Percentiles rank a stretch among this genome's conserved stretches.
phyloP scores from a whole-genome alignment of 2,113 vertebrate genomes.

The Megaleporinus macrocephalus region DNA sequence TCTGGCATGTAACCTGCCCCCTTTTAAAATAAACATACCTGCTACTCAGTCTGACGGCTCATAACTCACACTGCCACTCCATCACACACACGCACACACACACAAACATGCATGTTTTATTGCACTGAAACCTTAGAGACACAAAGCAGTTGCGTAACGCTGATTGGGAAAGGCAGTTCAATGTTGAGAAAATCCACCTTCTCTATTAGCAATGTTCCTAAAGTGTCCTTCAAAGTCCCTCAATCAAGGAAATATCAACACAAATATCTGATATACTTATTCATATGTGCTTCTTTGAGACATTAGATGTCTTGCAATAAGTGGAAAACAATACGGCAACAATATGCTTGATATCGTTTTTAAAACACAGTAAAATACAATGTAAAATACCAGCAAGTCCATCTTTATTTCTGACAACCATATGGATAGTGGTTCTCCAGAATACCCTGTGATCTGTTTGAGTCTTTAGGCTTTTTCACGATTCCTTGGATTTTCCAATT shows the following conservation, averaged over 20 bases:
- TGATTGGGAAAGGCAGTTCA: not conserved
- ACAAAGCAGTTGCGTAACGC: not conserved
- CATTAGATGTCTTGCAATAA: too few relatives aligned
- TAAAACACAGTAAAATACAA: too few relatives aligned
- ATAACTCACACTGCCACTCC: constrained; percentile 41
- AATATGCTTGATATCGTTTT: too few relatives aligned
- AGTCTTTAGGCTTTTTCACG: too few relatives aligned
- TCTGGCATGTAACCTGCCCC: constrained; percentile 28
- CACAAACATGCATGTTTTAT: not conserved
- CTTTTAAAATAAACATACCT: constrained; percentile 54
- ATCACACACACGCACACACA: constrained; percentile 2
- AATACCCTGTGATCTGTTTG: too few relatives aligned
- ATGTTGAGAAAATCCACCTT: constrained; percentile 12
- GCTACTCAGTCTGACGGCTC: constrained; percentile 29
- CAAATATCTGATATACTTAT: not conserved
- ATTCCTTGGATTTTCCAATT: too few relatives aligned
- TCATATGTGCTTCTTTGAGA: constrained; percentile 8
- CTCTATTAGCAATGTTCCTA: not conserved
- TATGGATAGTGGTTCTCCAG: too few relatives aligned
- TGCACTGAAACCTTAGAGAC: not conserved
- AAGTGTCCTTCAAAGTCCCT: not conserved
- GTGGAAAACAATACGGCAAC: too few relatives aligned
- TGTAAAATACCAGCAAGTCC: too few relatives aligned
- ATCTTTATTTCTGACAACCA: too few relatives aligned
- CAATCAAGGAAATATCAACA: not conserved